Percentiles rank a stretch among this genome's conserved stretches.
Conservation (phyloP, 1,140 invertebrate genomes). For the Eriosoma lanigerum region DNA sequence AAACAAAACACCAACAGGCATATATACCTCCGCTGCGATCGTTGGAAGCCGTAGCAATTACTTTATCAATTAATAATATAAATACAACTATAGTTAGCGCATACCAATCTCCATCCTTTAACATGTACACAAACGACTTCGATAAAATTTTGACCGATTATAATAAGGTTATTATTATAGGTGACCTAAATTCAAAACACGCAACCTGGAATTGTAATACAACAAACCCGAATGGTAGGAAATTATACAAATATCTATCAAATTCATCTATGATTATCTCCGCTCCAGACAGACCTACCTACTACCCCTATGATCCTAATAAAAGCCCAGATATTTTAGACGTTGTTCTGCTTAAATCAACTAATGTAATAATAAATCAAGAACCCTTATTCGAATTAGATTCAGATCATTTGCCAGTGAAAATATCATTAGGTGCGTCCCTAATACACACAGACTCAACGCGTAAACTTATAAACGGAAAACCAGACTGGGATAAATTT, state of each 20-base stretch:
- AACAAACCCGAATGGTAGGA: neutral
- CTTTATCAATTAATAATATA: neutral
- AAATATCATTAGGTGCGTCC: neutral
- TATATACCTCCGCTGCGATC: neutral
- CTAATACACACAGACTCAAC: neutral
- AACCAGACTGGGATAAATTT: too few relatives aligned
- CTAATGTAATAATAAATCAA: neutral
- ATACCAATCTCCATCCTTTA: neutral
- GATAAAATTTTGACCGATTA: neutral
- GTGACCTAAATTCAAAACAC: constrained; percentile 23
- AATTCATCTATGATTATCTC: neutral
- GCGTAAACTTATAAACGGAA: neutral
- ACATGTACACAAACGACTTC: neutral
- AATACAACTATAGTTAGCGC: neutral
- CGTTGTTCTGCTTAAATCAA: neutral
- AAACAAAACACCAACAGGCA: constrained; percentile 20
- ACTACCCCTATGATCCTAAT: neutral
- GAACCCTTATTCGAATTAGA: neutral
- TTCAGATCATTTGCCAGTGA: neutral
- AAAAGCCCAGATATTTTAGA: constrained; percentile 6
- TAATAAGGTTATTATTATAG: neutral
- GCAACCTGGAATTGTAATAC: constrained; percentile 1
- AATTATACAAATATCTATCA: constrained; percentile 17
- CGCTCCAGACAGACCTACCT: neutral
- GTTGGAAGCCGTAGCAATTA: neutral